Evolutionary conservation across 2,113 vertebrate genomes (phyloP), one percentile per base, ranked within the genome.

Genomic region (Alosa alosa): DNA sequence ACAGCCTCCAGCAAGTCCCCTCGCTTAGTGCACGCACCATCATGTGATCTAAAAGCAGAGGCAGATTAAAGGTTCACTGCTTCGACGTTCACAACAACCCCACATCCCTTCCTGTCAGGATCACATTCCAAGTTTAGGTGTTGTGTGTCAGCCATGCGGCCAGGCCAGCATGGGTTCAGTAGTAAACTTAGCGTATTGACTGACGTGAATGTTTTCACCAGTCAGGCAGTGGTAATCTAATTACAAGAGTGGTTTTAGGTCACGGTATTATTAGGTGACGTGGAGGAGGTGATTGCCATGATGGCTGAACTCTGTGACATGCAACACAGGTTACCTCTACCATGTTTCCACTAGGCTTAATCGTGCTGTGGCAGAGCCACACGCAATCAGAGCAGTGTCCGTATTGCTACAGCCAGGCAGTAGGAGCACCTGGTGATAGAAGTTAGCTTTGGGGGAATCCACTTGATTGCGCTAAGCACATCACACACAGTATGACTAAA

Each of bases 171-270:
- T 22, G 9, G 72, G 72, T 17, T 78, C 36, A 39, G 25, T 78
- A 78, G 72, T 78, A 78, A 78, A 39, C 10, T 31, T 31, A 11
- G 64, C 9, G 13, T 39, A 78, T 78, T 78, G 72, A 78, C 72
- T 78, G 72, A 36, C 72, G 15, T 60, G 55, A 60, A 60, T 22
- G 18, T 39, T 78, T 78, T 78, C 72, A 39, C 31, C 13, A 17
- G 72, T 78, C 72, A 78, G 72, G 3, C 72, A 78, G 50, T 5
- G 82, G 88, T 92, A 92, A 92, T 88, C 82, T 81, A 86, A 90
- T 81, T 86, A 89, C 84, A 89, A 86, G 88, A 72, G 89, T 90
- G 49, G 25, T 82, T 88, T 49, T 83, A 90, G 89, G 86, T 86
- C 85, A 45, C 75, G 85, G 85, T 20, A 60, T 88, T 89, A 88